Evolutionary conservation across 2,888 invertebrate species (phyloP).

Genomic region (Eupelmus urozonus): DNA sequence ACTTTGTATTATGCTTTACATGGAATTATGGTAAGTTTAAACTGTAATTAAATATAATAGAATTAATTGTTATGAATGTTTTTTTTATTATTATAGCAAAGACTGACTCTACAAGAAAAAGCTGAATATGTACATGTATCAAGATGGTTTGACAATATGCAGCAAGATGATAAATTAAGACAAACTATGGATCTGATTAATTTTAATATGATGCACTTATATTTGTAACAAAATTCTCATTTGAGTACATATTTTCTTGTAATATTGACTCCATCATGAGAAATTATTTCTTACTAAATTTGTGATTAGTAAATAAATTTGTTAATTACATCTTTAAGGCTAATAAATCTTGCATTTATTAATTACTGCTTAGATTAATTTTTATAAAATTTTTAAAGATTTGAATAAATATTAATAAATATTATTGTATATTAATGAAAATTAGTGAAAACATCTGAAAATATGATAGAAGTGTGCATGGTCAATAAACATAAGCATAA

Average conservation of each 20-base stretch:
- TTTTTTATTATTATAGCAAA: constrained; percentile 80
- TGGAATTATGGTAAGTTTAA: constrained; percentile 82
- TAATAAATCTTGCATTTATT: constrained; percentile 45
- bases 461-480: too few relatives aligned
- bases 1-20: constrained; percentile 84
- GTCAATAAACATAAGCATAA: too few relatives aligned
- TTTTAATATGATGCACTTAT: constrained; percentile 75
- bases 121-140: constrained; percentile 85
- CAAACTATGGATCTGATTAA: constrained; percentile 78
- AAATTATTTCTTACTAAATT: constrained; percentile 47
- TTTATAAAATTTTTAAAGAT: too few relatives aligned
- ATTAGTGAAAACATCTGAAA: too few relatives aligned
- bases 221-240: constrained; percentile 65
- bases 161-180: constrained; percentile 83
- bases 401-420: too few relatives aligned
- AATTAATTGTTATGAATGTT: constrained; percentile 21
- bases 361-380: too few relatives aligned
- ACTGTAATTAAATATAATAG: constrained; percentile 14
- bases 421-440: too few relatives aligned
- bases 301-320: constrained; percentile 55
- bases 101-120: constrained; percentile 82
- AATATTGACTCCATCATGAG: constrained; percentile 30
- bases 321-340: constrained; percentile 57
- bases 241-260: constrained; percentile 36
- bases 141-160: constrained; percentile 88